Conservation (phyloP, 2,888 invertebrate species). For the Caenorhabditis japonica region DNA sequence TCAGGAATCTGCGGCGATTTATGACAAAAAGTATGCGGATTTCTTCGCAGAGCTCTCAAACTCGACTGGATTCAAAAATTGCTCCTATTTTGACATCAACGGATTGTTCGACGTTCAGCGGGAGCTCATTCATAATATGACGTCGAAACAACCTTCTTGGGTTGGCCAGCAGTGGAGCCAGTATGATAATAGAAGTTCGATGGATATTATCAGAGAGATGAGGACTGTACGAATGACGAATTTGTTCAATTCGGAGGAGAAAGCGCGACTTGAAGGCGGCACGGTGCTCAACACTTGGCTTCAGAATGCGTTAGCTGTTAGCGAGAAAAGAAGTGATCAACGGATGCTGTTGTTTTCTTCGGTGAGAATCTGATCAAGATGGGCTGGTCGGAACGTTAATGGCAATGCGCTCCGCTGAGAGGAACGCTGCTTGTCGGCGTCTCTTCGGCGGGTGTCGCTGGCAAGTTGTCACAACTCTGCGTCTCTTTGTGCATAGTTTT, state of each 20-base stretch:
- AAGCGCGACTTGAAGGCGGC: conserved; percentile 57
- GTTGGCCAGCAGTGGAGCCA: conserved; percentile 62
- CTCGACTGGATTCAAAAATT: conserved; percentile 58
- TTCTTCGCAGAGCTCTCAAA: conserved; percentile 58
- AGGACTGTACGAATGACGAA: conserved; percentile 42
- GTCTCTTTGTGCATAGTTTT: too few species aligned
- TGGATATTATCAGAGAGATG: conserved; percentile 60
- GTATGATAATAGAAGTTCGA: conserved; percentile 54
- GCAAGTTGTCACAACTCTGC: too few species aligned
- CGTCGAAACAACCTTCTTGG: conserved; percentile 65
- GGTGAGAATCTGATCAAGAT: too few species aligned
- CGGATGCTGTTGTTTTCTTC: conserved; percentile 70
- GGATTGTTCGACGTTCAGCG: conserved; percentile 62
- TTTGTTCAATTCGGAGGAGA: conserved; percentile 45
- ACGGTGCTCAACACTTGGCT: conserved; percentile 65
- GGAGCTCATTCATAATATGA: conserved; percentile 60
- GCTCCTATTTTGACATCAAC: conserved; percentile 50
- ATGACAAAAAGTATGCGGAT: conserved; percentile 57
- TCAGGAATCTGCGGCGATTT: conserved; percentile 17
- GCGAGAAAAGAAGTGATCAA: conserved; percentile 39
- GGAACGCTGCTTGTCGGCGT: too few species aligned
- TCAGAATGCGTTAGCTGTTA: conserved; percentile 58
- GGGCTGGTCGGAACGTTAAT: too few species aligned
- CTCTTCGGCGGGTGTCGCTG: too few species aligned
- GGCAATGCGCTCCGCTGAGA: too few species aligned